Evolutionary conservation across 2,888 invertebrate species (phyloP).

Genomic region (Andrena fulva): DNA sequence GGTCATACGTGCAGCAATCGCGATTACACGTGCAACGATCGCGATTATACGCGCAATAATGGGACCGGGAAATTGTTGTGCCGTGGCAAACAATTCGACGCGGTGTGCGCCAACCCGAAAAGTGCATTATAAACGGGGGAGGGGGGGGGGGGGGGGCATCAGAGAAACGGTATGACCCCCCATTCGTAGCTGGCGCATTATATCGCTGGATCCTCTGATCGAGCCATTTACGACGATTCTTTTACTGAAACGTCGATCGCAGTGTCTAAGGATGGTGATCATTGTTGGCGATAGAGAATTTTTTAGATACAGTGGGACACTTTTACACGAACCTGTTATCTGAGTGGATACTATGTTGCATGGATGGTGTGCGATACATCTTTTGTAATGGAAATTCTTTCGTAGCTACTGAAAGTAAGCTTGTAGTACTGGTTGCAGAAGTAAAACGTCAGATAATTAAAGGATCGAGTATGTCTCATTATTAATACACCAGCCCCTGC

Average conservation of each 20-base stretch:
- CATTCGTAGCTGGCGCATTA: not conserved
- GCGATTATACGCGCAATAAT: slow-evolving; percentile 62
- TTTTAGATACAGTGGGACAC: no score
- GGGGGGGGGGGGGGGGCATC: not conserved
- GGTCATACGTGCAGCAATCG: slow-evolving; percentile 65
- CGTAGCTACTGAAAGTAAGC: no score
- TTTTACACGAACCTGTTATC: no score
- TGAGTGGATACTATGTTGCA: no score
- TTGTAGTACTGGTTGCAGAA: no score
- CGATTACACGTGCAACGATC: slow-evolving; percentile 63
- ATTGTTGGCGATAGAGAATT: no score
- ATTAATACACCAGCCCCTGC: no score
- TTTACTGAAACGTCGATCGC: not conserved
- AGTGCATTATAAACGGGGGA: slow-evolving; percentile 19
- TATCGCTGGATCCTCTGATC: not conserved
- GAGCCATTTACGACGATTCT: not conserved
- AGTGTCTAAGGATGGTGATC: no score
- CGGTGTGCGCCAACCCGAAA: slow-evolving; percentile 20
- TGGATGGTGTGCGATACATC: no score
- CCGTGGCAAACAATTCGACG: slow-evolving; percentile 40
- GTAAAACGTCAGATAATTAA: no score
- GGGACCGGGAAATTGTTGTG: slow-evolving; percentile 52
- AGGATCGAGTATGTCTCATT: no score
- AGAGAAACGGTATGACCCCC: not conserved
- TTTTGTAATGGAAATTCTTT: no score